phyloP scores from a whole-genome alignment of 2,888 invertebrate genomes.

The Watsonalla cultraria region DNA sequence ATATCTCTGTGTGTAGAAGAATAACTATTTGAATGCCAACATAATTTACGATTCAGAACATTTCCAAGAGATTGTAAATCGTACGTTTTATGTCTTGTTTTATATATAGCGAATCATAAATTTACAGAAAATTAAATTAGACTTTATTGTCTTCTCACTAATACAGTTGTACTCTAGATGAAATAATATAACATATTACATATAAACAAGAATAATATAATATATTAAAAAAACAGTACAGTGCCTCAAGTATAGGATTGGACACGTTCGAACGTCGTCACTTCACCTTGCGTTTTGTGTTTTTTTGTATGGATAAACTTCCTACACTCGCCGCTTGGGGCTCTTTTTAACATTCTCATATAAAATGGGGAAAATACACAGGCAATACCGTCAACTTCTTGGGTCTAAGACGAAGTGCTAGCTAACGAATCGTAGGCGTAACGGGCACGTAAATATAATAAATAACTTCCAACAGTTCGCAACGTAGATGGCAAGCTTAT shows the following conservation, averaged over 20 bases:
- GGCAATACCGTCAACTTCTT: no score
- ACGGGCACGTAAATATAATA: slow-evolving; percentile 29
- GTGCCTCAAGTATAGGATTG: no score
- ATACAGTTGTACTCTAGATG: slow-evolving; percentile 1
- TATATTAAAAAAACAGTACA: no score
- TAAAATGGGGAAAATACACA: no score
- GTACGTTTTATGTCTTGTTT: slow-evolving; percentile 41
- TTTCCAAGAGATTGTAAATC: slow-evolving; percentile 50
- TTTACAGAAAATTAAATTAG: slow-evolving; percentile 16
- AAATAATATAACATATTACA: no score
- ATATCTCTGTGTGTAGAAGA: neutral
- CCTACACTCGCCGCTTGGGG: no score
- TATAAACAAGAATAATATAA: no score
- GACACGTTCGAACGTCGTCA: no score
- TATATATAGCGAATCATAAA: slow-evolving; percentile 19
- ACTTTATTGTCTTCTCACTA: slow-evolving; percentile 10
- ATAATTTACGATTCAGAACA: slow-evolving; percentile 23
- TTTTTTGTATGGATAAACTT: no score
- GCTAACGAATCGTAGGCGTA: slow-evolving; percentile 30
- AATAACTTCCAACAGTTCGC: slow-evolving; percentile 18
- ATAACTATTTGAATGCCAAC: slow-evolving; percentile 10
- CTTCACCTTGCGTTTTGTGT: no score
- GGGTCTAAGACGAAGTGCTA: slow-evolving; percentile 20
- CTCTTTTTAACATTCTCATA: no score
- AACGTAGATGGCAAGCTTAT: slow-evolving; percentile 16